phyloP scores from a whole-genome alignment of 2,888 invertebrate species.

The Thysanoteuthis rhombus region DNA sequence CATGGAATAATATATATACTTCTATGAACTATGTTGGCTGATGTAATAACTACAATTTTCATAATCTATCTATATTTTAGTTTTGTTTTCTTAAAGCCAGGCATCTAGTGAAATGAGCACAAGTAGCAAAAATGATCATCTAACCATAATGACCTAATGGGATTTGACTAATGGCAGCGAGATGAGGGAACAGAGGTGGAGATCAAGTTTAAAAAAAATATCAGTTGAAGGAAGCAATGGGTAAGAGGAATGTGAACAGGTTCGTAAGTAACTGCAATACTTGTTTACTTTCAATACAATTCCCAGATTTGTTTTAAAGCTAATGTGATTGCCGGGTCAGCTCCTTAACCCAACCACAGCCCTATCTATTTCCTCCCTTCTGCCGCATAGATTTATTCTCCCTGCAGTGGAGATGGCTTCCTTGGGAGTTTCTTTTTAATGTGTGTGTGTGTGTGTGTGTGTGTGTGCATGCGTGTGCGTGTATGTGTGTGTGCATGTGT shows the following conservation, averaged over 20 bases:
- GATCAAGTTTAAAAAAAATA: not conserved
- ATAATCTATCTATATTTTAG: too few species aligned
- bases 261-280: not conserved
- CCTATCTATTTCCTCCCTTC: not conserved
- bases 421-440: not conserved
- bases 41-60: too few species aligned
- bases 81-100: not conserved
- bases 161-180: not conserved
- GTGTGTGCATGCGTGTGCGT: too few species aligned
- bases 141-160: not conserved
- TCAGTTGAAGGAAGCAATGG: not conserved
- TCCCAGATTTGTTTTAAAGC: constrained; percentile 12
- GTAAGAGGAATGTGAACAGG: not conserved
- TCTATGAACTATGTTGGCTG: too few species aligned
- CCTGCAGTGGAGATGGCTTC: not conserved
- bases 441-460: too few species aligned
- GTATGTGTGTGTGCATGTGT: not conserved
- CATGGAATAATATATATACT: too few species aligned
- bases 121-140: not conserved
- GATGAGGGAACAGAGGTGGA: not conserved
- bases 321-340: not conserved
- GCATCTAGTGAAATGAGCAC: not conserved
- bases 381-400: not conserved
- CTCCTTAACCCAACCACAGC: not conserved
- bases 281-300: not conserved